phyloP scores from a whole-genome alignment of 2,113 vertebrate genomes.

The Lagopus leucura region DNA sequence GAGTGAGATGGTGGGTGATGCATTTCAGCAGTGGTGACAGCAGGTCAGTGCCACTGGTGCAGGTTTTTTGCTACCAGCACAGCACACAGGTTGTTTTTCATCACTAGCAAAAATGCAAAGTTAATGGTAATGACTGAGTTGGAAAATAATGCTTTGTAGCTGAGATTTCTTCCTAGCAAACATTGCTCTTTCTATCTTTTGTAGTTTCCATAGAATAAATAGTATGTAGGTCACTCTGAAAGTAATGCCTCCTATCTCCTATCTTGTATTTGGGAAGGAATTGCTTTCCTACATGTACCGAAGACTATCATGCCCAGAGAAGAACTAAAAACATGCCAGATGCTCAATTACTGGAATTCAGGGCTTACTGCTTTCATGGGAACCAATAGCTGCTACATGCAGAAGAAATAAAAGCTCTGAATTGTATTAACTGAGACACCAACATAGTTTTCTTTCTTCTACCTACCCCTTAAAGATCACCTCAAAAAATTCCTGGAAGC shows the following conservation, averaged over 20 bases:
- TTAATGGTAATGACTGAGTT: not conserved
- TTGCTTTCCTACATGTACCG: not conserved
- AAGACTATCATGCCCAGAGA: not conserved
- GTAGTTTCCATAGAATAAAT: too few relatives aligned
- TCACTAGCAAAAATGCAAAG: not conserved
- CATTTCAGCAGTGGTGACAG: too few relatives aligned
- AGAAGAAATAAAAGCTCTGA: not conserved
- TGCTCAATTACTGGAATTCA: not conserved
- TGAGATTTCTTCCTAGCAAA: too few relatives aligned
- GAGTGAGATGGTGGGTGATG: too few relatives aligned
- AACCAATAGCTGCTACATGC: accelerated
- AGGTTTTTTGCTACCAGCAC: not conserved
- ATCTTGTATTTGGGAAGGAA: not conserved
- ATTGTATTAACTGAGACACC: not conserved
- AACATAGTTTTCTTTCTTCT: not conserved
- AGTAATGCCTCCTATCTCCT: not conserved
- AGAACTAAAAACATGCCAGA: not conserved
- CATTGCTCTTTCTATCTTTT: too few relatives aligned
- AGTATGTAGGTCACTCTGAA: too few relatives aligned
- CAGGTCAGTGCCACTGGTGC: too few relatives aligned
- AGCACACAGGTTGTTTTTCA: not conserved
- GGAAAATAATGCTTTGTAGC: too few relatives aligned
- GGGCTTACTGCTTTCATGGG: not conserved
- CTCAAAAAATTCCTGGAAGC: not conserved
- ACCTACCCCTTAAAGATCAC: not conserved